Evolutionary conservation across 1,140 invertebrate species (phyloP).

Genomic region (Stratiolaelaps scimitus): DNA sequence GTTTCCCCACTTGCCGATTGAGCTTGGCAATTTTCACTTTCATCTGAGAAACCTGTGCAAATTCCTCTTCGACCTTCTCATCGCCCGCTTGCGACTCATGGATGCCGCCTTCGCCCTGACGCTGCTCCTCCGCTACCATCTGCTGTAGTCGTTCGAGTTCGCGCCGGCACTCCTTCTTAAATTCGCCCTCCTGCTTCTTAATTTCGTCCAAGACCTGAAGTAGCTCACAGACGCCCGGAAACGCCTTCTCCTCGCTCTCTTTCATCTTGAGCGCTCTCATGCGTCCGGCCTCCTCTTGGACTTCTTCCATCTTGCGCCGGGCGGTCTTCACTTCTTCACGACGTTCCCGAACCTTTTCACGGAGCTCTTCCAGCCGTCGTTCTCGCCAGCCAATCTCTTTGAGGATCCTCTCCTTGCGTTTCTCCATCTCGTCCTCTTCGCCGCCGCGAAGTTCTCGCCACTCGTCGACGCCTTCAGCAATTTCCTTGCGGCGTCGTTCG

Average conservation of each 20-base stretch:
- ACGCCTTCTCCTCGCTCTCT: slow-evolving; percentile 26
- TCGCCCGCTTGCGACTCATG: slow-evolving; percentile 36
- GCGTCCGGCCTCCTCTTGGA: slow-evolving; percentile 29
- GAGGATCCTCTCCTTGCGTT: slow-evolving; percentile 28
- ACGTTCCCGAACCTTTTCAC: slow-evolving; percentile 31
- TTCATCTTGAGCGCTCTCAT: slow-evolving; percentile 31
- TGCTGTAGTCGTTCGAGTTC: slow-evolving; percentile 30
- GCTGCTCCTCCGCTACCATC: slow-evolving; percentile 33
- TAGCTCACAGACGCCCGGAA: slow-evolving; percentile 32
- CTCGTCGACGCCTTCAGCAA: slow-evolving; percentile 31
- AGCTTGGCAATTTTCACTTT: slow-evolving; percentile 50
- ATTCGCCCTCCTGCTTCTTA: slow-evolving; percentile 34
- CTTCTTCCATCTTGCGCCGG: slow-evolving; percentile 32
- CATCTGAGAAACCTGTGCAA: slow-evolving; percentile 35
- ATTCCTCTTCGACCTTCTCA: slow-evolving; percentile 36
- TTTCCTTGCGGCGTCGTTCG: slow-evolving; percentile 15
- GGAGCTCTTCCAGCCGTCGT: slow-evolving; percentile 32
- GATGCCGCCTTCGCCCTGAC: slow-evolving; percentile 36
- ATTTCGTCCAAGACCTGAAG: slow-evolving; percentile 32
- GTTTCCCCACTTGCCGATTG: slow-evolving; percentile 63
- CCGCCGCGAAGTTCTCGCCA: slow-evolving; percentile 27
- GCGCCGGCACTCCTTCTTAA: slow-evolving; percentile 34
- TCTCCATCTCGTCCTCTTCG: slow-evolving; percentile 31
- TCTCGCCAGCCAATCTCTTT: slow-evolving; percentile 30
- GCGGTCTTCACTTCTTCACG: slow-evolving; percentile 28